phyloP scores from a whole-genome alignment of 2,113 vertebrate species.

The Albula goreensis region DNA sequence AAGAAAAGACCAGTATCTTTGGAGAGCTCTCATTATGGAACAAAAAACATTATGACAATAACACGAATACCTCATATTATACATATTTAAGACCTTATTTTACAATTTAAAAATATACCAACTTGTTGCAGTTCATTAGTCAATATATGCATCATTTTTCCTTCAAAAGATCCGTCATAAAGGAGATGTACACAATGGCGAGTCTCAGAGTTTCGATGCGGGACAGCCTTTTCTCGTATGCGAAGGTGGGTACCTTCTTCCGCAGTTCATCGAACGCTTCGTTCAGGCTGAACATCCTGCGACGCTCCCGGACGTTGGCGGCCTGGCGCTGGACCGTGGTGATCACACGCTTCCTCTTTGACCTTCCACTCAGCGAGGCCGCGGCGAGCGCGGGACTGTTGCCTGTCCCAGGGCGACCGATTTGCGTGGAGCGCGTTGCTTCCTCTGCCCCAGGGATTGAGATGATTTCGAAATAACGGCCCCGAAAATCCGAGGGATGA shows the following conservation, averaged over 20 bases:
- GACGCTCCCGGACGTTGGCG: constrained; percentile 91
- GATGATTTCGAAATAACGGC: constrained; percentile 50
- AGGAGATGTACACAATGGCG: constrained; percentile 95
- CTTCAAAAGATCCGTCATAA: constrained; percentile 93
- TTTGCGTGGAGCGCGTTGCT: constrained; percentile 38
- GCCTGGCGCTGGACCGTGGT: constrained; percentile 89
- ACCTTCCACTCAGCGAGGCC: constrained; percentile 59
- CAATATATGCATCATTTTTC: constrained; percentile 37
- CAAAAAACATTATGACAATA: background rate
- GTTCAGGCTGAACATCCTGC: constrained; percentile 94
- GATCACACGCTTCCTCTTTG: constrained; percentile 85
- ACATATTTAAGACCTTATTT: background rate
- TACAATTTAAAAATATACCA: background rate
- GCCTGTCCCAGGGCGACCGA: constrained; percentile 36
- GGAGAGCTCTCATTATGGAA: background rate
- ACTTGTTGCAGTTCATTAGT: background rate
- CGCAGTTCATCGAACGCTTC: constrained; percentile 93
- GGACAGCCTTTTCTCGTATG: constrained; percentile 93
- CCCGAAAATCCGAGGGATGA: constrained; percentile 49
- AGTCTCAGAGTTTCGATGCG: constrained; percentile 92
- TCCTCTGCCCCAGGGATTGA: constrained; percentile 50
- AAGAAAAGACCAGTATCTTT: background rate
- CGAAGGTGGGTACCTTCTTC: constrained; percentile 92
- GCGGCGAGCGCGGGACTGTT: constrained; percentile 40
- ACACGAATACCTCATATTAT: background rate